These are phyloP conservation scores for Girardia tigrina DNA, from an alignment of 2,888 invertebrate genomes.

Conservation along the genomic window DNA sequence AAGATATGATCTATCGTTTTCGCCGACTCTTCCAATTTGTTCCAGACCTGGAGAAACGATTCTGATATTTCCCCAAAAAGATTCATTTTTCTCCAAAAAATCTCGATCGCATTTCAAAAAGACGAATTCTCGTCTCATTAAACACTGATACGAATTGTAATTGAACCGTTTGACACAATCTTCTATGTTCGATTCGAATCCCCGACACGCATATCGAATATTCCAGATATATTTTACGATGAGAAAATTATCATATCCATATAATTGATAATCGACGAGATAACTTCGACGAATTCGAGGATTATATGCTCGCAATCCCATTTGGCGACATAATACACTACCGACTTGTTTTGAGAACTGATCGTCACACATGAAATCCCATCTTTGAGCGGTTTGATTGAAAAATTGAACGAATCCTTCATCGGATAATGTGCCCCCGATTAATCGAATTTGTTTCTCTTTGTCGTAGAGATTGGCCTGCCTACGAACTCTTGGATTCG, in stretches of 20 bases:
- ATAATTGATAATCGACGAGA: conserved; percentile 46
- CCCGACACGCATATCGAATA: conserved; percentile 45
- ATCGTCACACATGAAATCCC: conserved; percentile 87
- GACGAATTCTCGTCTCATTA: conserved; percentile 72
- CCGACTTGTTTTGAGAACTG: conserved; percentile 66
- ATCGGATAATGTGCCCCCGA: conserved; percentile 62
- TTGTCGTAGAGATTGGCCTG: not conserved
- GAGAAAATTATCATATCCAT: conserved; percentile 44
- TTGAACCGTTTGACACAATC: conserved; percentile 64
- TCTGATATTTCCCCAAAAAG: conserved; percentile 79
- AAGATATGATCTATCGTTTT: conserved; percentile 61
- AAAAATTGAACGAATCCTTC: conserved; percentile 84
- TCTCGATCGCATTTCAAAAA: conserved; percentile 71
- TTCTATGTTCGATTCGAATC: conserved; percentile 49
- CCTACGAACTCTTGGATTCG: conserved; percentile 18
- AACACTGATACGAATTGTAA: conserved; percentile 59
- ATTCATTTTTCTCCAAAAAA: conserved; percentile 28
- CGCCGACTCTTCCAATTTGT: conserved; percentile 55
- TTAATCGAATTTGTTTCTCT: conserved; percentile 54
- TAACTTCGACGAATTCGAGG: conserved; percentile 64
- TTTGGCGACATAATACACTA: conserved; percentile 72
- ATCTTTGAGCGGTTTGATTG: conserved; percentile 76
- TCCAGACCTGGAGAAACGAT: conserved; percentile 79
- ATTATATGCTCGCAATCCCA: conserved; percentile 75
- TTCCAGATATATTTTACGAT: conserved; percentile 48